Conservation (phyloP, 2,797 vertebrate genomes). For the Pangasius mekongensis region DNA sequence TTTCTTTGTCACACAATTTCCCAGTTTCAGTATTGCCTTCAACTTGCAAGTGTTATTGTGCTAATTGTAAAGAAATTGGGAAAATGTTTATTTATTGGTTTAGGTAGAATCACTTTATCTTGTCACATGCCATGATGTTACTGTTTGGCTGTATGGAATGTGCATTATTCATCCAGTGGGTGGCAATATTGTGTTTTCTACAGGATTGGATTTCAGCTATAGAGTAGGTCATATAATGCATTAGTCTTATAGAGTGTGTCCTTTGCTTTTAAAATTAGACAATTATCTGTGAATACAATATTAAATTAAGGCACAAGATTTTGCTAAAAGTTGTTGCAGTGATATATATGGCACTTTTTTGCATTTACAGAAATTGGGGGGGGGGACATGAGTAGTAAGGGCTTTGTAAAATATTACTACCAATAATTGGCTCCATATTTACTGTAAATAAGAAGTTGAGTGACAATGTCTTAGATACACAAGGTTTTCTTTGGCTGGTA, state of each 20-base stretch:
- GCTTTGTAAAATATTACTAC: constrained; percentile 53
- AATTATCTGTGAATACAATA: constrained; percentile 16
- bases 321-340: constrained; percentile 21
- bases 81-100: constrained; percentile 7
- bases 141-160: constrained; percentile 38
- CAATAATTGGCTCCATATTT: constrained; percentile 27
- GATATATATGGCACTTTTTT: constrained; percentile 23
- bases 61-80: constrained; percentile 27
- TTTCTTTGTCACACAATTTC: constrained; percentile 22
- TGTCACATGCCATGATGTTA: constrained; percentile 35
- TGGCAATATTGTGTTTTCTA: constrained; percentile 56
- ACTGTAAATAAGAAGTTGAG: constrained; percentile 45
- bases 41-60: constrained; percentile 32
- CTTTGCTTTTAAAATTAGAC: constrained; percentile 22
- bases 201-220: constrained; percentile 34
- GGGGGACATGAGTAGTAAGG: constrained; percentile 43
- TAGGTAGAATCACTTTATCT: constrained; percentile 41
- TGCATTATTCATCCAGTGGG: constrained; percentile 51
- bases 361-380: constrained; percentile 13
- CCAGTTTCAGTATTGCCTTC: constrained; percentile 24
- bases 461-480: background rate
- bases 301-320: constrained; percentile 20
- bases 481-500: constrained; percentile 3
- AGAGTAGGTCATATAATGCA: constrained; percentile 35
- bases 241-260: constrained; percentile 14